A percentile compares a stretch with the other conserved stretches of the same genome.
Conservation (phyloP, 1,140 invertebrate species). For the Macrobrachium nipponense region DNA sequence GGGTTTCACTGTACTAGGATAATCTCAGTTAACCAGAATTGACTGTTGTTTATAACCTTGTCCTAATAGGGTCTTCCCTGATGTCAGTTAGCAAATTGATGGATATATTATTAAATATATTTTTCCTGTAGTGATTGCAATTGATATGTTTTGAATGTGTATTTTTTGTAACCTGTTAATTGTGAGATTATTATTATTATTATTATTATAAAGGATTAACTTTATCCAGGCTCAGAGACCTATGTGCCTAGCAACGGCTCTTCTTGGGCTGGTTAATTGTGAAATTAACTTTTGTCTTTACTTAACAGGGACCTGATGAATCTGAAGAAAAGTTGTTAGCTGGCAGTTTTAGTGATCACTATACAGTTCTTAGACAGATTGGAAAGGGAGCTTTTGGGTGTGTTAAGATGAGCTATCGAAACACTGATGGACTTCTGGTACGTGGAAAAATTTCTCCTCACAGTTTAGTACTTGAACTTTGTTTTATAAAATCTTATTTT, state of each 20-base stretch:
- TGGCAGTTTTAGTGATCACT: conserved; percentile 76
- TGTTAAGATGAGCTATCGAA: conserved; percentile 77
- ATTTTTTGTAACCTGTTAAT: no score
- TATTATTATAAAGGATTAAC: no score
- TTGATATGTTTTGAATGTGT: no score
- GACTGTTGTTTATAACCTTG: background rate
- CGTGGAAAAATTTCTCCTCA: conserved; percentile 29
- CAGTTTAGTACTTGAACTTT: background rate
- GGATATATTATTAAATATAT: no score
- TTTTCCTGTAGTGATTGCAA: no score
- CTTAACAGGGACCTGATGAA: conserved; percentile 34
- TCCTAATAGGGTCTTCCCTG: background rate
- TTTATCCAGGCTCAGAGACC: no score
- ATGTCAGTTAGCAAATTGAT: no score
- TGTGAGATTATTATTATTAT: no score
- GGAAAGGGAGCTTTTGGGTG: conserved; percentile 83
- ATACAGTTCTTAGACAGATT: conserved; percentile 79
- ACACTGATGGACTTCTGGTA: conserved; percentile 74
- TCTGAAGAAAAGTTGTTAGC: conserved; percentile 21
- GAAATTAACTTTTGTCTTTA: background rate
- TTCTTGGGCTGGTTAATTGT: no score
- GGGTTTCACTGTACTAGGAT: no score
- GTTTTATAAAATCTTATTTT: no score
- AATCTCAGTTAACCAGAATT: background rate
- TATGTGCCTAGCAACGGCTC: no score